Evolutionary conservation across 2,113 vertebrate species (phyloP).

Genomic region (Lycaon pictus): DNA sequence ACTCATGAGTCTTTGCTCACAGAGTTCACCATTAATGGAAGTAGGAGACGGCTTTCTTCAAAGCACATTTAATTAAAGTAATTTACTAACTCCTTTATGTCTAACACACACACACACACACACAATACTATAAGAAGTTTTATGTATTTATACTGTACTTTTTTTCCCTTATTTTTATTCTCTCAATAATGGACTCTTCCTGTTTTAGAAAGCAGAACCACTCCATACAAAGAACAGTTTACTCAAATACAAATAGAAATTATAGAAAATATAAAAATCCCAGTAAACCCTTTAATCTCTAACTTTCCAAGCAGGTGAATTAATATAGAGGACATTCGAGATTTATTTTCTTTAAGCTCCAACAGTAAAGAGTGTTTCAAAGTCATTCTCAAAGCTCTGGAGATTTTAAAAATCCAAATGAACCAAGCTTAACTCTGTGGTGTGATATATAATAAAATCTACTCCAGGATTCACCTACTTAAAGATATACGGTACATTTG

Average conservation of each 20-base stretch:
- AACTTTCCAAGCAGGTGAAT: slow-evolving; percentile 73
- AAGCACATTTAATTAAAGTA: slow-evolving; percentile 79
- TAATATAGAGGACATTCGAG: background rate
- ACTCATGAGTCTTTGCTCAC: slow-evolving; percentile 75
- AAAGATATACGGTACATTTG: background rate
- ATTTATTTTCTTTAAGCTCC: slow-evolving; percentile 71
- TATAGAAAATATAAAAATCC: slow-evolving; percentile 61
- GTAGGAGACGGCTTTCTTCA: slow-evolving; percentile 63
- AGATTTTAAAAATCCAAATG: slow-evolving; percentile 71
- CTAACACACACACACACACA: slow-evolving; percentile 3
- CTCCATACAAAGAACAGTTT: slow-evolving; percentile 41
- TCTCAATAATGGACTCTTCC: slow-evolving; percentile 14
- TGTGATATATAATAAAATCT: slow-evolving; percentile 68
- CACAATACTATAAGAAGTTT: slow-evolving; percentile 29
- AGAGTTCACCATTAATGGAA: slow-evolving; percentile 78
- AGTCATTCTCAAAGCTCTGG: slow-evolving; percentile 59
- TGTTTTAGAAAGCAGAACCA: slow-evolving; percentile 44
- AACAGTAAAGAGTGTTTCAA: slow-evolving; percentile 60
- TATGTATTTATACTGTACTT: background rate
- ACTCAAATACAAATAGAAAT: slow-evolving; percentile 73
- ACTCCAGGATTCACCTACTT: slow-evolving; percentile 49
- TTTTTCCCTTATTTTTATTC: background rate
- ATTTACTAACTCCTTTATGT: slow-evolving; percentile 75
- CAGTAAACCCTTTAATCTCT: slow-evolving; percentile 60
- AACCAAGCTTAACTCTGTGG: slow-evolving; percentile 57